These are phyloP conservation scores for Sporophila hypoxantha DNA, from an alignment of 2,113 vertebrate genomes.

Conservation along the genomic window DNA sequence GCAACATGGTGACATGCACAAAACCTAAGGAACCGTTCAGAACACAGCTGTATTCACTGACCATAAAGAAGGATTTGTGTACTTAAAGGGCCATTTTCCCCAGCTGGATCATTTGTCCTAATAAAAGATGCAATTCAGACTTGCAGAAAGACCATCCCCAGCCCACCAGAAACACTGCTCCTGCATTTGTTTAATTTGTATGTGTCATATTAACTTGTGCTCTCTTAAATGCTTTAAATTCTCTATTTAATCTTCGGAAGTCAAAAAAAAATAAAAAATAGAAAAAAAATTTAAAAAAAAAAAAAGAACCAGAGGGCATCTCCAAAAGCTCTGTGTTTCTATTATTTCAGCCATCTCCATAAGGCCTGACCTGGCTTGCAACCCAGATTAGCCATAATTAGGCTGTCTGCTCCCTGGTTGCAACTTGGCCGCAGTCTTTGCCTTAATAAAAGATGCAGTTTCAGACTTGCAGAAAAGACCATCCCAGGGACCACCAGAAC, in stretches of 20 bases:
- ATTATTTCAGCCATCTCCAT: too few relatives aligned
- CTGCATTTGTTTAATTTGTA: neutral
- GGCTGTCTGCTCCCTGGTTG: too few relatives aligned
- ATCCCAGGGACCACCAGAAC: neutral
- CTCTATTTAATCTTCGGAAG: neutral
- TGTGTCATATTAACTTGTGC: neutral
- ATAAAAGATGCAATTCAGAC: neutral
- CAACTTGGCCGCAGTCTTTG: too few relatives aligned
- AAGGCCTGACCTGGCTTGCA: too few relatives aligned
- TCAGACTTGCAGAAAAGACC: neutral
- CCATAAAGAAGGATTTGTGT: neutral
- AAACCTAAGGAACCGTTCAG: neutral
- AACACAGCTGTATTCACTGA: neutral
- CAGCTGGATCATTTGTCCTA: neutral
- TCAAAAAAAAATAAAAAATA: neutral
- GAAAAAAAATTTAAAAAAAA: neutral
- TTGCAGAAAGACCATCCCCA: neutral
- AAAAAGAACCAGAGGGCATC: neutral
- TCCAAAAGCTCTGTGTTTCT: too few relatives aligned
- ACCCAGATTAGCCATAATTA: too few relatives aligned
- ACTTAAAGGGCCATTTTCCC: neutral
- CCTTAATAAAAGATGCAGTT: too few relatives aligned
- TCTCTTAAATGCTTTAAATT: neutral
- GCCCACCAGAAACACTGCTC: neutral
- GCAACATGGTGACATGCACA: accelerated